phyloP scores from a whole-genome alignment of 1,140 invertebrate genomes.

The Bombus affinis region DNA sequence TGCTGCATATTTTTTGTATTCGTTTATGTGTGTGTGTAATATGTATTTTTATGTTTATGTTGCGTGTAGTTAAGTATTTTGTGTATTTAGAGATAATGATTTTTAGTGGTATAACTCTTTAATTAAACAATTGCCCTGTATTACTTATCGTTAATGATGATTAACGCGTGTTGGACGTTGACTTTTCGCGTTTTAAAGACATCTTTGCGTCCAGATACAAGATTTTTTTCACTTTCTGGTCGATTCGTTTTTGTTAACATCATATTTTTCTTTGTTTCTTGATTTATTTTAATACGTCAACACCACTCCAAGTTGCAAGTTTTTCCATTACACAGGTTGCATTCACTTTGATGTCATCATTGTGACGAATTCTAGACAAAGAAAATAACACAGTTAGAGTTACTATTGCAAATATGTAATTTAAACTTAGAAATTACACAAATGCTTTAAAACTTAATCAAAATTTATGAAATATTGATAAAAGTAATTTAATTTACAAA shows the following conservation, averaged over 20 bases:
- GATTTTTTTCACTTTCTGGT: constrained; percentile 75
- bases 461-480: not conserved
- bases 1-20: constrained; percentile 38
- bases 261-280: constrained; percentile 71
- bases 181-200: constrained; percentile 80
- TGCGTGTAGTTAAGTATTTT: constrained; percentile 55
- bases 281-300: constrained; percentile 81
- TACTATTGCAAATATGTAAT: not conserved
- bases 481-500: not conserved
- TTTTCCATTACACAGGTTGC: constrained; percentile 79
- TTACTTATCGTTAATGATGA: constrained; percentile 72
- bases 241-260: constrained; percentile 68
- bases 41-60: constrained; percentile 48
- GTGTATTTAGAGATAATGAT: constrained; percentile 68
- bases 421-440: not conserved
- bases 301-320: constrained; percentile 82
- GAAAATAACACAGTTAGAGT: constrained; percentile 66
- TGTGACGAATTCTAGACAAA: constrained; percentile 97
- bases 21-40: constrained; percentile 40
- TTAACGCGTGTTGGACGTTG: constrained; percentile 75
- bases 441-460: not conserved
- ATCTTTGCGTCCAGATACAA: constrained; percentile 82
- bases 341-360: constrained; percentile 99
- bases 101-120: constrained; percentile 68
- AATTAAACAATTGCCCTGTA: constrained; percentile 72